These are phyloP conservation scores for Gambusia affinis DNA, from an alignment of 2,113 vertebrate species.

Conservation along the genomic window DNA sequence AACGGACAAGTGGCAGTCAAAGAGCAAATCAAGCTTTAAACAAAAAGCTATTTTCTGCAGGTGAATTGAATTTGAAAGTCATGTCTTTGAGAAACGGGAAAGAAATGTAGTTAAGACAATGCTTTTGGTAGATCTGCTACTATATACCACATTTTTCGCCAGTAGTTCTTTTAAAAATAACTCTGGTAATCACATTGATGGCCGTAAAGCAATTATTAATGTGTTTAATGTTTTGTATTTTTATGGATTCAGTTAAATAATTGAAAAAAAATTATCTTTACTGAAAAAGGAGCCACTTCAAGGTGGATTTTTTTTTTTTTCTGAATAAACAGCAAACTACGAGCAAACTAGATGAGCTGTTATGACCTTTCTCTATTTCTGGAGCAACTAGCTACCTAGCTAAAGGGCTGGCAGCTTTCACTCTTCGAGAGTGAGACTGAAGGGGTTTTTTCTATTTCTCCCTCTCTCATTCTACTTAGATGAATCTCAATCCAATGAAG, in stretches of 20 bases:
- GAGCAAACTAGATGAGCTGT: too few species aligned
- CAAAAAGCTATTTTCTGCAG: too few species aligned
- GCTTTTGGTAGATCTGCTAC: background rate
- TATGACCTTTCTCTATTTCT: too few species aligned
- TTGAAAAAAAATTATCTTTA: background rate
- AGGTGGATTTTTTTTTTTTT: background rate
- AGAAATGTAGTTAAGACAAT: background rate
- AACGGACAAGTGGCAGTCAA: too few species aligned
- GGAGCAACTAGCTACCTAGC: too few species aligned
- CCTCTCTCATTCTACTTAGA: too few species aligned
- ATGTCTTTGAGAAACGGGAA: background rate
- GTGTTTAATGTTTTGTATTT: background rate
- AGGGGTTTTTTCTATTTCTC: too few species aligned
- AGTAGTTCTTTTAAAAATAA: background rate
- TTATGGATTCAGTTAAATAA: background rate
- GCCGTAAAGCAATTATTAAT: background rate
- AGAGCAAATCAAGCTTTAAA: too few species aligned
- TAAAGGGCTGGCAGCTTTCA: too few species aligned
- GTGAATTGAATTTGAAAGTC: background rate
- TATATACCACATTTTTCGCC: background rate
- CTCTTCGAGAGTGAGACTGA: too few species aligned
- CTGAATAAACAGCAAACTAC: too few species aligned
- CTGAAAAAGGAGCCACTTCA: background rate
- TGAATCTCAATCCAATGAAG: too few species aligned
- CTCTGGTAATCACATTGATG: background rate